phyloP scores from a whole-genome alignment of 2,113 vertebrate species.

The Zapus hudsonius region DNA sequence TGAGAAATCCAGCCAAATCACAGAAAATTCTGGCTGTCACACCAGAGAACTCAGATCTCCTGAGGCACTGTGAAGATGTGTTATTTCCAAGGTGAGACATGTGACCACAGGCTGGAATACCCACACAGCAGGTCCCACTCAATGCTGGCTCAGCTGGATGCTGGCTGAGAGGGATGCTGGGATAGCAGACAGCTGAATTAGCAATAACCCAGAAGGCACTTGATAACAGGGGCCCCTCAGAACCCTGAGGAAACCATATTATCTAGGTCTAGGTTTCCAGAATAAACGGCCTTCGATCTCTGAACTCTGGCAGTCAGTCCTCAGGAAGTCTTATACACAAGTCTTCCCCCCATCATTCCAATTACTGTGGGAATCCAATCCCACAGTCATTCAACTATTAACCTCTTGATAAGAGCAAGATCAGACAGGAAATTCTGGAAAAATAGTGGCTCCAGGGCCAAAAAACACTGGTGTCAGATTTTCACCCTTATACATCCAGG shows the following conservation, averaged over 20 bases:
- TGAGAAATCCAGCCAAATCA: not conserved
- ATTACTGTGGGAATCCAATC: constrained; percentile 18
- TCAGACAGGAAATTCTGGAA: constrained; percentile 4
- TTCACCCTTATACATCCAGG: not conserved
- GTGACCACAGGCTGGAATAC: not conserved
- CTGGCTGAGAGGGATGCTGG: not conserved
- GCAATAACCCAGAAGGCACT: not conserved
- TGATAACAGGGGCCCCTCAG: not conserved
- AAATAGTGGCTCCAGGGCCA: not conserved
- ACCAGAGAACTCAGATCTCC: not conserved
- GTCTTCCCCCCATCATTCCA: not conserved
- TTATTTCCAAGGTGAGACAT: not conserved
- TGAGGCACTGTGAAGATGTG: not conserved
- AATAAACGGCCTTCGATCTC: not conserved
- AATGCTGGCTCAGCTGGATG: not conserved
- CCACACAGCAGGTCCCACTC: not conserved
- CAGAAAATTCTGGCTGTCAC: not conserved
- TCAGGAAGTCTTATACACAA: constrained; percentile 30
- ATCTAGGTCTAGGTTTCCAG: not conserved
- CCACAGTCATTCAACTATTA: constrained; percentile 17
- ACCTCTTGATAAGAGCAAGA: constrained; percentile 38
- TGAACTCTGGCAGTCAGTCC: not conserved
- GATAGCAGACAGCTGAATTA: not conserved
- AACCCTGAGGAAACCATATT: not conserved
- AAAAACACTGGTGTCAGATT: not conserved